These are phyloP conservation scores for Abrostola tripartita DNA, from an alignment of 2,888 invertebrate genomes.

Conservation along the genomic window DNA sequence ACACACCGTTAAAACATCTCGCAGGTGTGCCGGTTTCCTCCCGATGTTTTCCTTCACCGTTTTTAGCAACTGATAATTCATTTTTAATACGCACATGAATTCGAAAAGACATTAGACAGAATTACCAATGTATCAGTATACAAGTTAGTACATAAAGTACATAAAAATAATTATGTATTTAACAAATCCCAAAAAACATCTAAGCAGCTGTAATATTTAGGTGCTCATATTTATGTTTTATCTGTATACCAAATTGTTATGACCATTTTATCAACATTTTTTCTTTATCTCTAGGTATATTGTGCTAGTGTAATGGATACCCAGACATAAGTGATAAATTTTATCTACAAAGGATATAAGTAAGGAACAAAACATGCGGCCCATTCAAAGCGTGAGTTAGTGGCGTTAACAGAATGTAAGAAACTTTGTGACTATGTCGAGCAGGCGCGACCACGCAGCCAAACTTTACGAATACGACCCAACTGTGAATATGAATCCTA, in stretches of 20 bases:
- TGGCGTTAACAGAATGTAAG: conserved; percentile 60
- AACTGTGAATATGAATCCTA: conserved; percentile 77
- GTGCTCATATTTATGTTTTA: conserved; percentile 17
- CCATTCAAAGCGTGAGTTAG: conserved; percentile 46
- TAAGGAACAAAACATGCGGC: conserved; percentile 45
- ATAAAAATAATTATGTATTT: no score
- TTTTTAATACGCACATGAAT: no score
- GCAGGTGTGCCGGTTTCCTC: no score
- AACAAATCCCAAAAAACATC: no score
- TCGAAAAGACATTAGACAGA: no score
- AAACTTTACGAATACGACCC: conserved; percentile 67
- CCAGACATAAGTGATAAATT: conserved; percentile 28
- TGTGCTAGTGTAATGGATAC: conserved; percentile 31
- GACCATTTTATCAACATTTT: conserved; percentile 42
- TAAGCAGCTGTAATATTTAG: no score
- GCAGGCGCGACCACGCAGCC: conserved; percentile 54
- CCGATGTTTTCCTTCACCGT: no score
- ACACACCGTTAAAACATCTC: no score
- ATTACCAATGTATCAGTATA: no score
- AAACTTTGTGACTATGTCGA: conserved; percentile 61
- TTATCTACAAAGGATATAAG: conserved; percentile 53
- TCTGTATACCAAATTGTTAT: conserved; percentile 22
- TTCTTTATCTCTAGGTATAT: conserved; percentile 46
- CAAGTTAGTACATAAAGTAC: no score
- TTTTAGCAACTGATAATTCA: no score